Evolutionary conservation across 2,888 invertebrate genomes (phyloP), one percentile per base, ranked within the genome.

Genomic region (Conchocele bisecta): DNA sequence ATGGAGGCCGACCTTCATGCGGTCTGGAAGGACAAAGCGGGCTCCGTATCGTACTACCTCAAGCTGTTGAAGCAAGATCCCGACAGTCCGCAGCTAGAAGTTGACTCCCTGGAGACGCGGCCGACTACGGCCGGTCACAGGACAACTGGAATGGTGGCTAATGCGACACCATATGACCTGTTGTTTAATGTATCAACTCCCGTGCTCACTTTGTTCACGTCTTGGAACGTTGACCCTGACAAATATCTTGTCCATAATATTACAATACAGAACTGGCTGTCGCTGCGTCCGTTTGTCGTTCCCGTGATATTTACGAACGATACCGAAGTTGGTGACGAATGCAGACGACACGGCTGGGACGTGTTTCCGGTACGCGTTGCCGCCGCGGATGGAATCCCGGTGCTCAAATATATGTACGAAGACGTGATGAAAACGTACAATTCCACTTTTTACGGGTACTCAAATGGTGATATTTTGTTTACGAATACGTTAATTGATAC

Each of bases 391-490:
- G 82, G 83, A 1, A 75, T 82, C 48, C 88, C 88, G 1, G 75
- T 88, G 15, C 50, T 88, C 28, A 84, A 85, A 56, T 72, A 83
- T 44, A 87, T 88, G 88, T 88, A 82, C 50, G 54, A 71, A 26
- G 82, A 86, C 35, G 83, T 77, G 9, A 82, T 81, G 73, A 51
- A 66, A 5, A 68, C 68, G 3, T 82, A 78, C 57, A 82, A 81
- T 35, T 79, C 84, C 9, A 65, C 71, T 11, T 85, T 84, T 65
- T 87, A 86, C 63, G 86, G 81, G 11, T 87, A 80, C 54, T 75
- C 81, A 11, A 88, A 88, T 60, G 85, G 85, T 11, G 88, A 88
- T 70, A 84, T 87, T 24, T 65, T 88, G 13, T 87, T 83, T 57
- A 85, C 83, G 26, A 72, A 79, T 20, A 67, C 61, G 0, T 50